Conservation (phyloP, 2,797 vertebrate species). For the Echiichthys vipera region DNA sequence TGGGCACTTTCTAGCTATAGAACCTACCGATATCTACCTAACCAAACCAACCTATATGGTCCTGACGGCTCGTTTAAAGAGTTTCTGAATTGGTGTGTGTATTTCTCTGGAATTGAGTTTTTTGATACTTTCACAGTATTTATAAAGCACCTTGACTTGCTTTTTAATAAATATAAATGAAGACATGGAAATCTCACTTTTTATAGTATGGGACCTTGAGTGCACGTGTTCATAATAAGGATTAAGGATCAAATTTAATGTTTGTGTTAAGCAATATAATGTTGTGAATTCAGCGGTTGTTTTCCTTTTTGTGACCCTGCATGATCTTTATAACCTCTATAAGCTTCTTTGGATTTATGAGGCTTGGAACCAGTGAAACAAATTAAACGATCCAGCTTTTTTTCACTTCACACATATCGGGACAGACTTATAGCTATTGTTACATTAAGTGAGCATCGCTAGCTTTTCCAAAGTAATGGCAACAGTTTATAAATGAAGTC, state of each 20-base stretch:
- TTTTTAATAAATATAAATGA: too few species aligned
- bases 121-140: too few species aligned
- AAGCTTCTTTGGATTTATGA: conserved; percentile 67
- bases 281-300: conserved; percentile 40
- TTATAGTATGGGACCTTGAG: too few species aligned
- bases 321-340: conserved; percentile 62
- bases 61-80: too few species aligned
- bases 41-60: too few species aligned
- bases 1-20: too few species aligned
- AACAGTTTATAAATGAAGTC: conserved; percentile 13
- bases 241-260: neutral
- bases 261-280: conserved; percentile 30
- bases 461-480: conserved; percentile 8
- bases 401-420: conserved; percentile 30
- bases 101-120: too few species aligned
- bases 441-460: conserved; percentile 31
- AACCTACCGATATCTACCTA: too few species aligned
- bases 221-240: neutral
- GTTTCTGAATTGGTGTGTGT: too few species aligned
- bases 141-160: too few species aligned
- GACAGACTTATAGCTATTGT: conserved; percentile 6
- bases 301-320: conserved; percentile 55
- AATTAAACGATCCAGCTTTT: conserved; percentile 49
- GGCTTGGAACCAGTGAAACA: conserved; percentile 60
- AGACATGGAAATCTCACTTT: too few species aligned